phyloP scores from a whole-genome alignment of 2,113 vertebrate genomes.

The Cebus imitator region DNA sequence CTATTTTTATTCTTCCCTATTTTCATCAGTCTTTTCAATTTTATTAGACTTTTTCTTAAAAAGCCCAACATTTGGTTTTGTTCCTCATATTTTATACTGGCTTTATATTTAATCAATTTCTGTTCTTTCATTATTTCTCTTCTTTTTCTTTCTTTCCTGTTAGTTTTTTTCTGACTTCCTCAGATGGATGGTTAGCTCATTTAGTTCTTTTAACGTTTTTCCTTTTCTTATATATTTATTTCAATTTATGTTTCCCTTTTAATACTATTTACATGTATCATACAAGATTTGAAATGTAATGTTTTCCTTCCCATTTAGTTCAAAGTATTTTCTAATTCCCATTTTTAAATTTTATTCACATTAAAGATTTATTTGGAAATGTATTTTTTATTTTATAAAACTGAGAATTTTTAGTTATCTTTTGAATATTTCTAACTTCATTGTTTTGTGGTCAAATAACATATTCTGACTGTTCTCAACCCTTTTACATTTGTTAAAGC shows the following conservation, averaged over 20 bases:
- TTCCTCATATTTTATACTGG: neutral
- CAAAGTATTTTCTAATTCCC: constrained; percentile 28
- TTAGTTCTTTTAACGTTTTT: constrained; percentile 21
- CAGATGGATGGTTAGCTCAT: neutral
- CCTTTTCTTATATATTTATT: constrained; percentile 32
- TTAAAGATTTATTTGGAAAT: constrained; percentile 43
- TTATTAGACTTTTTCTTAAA: neutral
- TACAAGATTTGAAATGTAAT: constrained; percentile 6
- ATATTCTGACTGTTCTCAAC: neutral
- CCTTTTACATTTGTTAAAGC: constrained; percentile 32
- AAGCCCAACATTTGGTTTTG: neutral
- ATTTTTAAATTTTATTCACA: constrained; percentile 45
- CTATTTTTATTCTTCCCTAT: neutral
- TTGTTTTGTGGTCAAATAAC: neutral
- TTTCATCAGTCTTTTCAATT: neutral
- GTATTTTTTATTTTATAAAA: constrained; percentile 21
- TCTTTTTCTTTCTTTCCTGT: neutral
- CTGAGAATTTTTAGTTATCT: neutral
- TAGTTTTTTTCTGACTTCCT: neutral
- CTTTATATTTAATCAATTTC: constrained; percentile 32
- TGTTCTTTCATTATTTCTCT: neutral
- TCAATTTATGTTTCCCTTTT: neutral
- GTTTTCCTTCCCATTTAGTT: constrained; percentile 32
- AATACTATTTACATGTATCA: neutral
- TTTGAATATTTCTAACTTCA: constrained; percentile 36